Evolutionary conservation across 2,888 invertebrate genomes (phyloP).

Genomic region (Monoplex corrugatus): DNA sequence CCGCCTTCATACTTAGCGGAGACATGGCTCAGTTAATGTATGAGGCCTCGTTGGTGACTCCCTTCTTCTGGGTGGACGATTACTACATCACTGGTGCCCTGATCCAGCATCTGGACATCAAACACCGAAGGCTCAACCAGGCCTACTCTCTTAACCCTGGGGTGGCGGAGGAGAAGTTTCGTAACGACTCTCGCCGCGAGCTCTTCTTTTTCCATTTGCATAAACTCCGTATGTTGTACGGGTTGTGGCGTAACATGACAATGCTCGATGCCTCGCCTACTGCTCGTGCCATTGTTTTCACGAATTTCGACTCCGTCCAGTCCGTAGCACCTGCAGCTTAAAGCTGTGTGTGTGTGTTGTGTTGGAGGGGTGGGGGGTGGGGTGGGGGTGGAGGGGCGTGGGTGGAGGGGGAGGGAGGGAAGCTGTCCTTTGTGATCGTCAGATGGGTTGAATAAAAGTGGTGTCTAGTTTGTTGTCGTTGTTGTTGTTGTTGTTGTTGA

Average conservation of each 20-base stretch:
- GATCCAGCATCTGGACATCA: constrained; percentile 71
- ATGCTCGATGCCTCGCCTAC: background rate
- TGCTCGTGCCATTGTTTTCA: background rate
- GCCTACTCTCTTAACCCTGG: constrained; percentile 75
- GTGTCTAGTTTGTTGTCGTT: too few species aligned
- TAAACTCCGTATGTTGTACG: constrained; percentile 67
- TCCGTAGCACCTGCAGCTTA: background rate
- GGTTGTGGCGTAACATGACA: constrained; percentile 50
- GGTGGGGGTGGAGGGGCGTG: background rate
- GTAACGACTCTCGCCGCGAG: constrained; percentile 67
- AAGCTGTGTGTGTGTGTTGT: background rate
- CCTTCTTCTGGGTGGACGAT: constrained; percentile 96
- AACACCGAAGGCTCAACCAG: constrained; percentile 73
- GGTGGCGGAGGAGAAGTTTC: constrained; percentile 71
- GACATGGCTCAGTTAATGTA: constrained; percentile 85
- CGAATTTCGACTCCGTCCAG: background rate
- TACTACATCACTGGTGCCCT: constrained; percentile 92
- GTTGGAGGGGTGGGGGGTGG: background rate
- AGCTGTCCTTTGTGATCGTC: too few species aligned
- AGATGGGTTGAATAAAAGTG: too few species aligned
- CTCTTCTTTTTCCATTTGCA: constrained; percentile 78
- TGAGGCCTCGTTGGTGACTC: constrained; percentile 85
- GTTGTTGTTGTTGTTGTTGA: too few species aligned
- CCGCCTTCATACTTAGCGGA: constrained; percentile 85
- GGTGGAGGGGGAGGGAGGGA: too few species aligned